Base-by-base conservation (phyloP, 2,888 invertebrate species). In the Nephrocerus scutellatus region DNA sequence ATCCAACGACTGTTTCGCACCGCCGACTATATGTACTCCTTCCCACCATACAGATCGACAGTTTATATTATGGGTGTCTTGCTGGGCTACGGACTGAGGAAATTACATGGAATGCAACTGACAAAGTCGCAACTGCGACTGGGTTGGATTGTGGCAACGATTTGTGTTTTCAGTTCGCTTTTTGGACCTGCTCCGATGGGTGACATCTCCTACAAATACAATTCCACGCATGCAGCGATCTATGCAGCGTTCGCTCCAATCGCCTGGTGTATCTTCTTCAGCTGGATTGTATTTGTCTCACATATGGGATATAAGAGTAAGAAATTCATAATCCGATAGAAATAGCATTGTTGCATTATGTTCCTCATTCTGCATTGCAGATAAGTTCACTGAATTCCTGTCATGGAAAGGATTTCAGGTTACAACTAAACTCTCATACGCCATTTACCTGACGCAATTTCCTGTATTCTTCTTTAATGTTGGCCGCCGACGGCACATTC, bases 221-320 rank as follows among this genome's bases (percentile, higher is more conserved):
- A 77, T 54, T 71, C 77, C 2, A 63, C 70, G 4, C 76, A 81
- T 59, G 80, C 80, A 1, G 81, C 80, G 4, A 72, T 73, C 53
- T 82, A 82, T 54, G 80, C 81, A 10, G 80, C 82, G 3, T 77
- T 81, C 49, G 76, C 79, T 4, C 81, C 82, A 1, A 77, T 81
- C 38, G 74, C 76, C 12, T 82, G 82, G 81, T 80, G 80, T 49
- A 63, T 72, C 12, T 69, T 77, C 43, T 79, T 80, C 51, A 74
- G 71, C n/a, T 82, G 82, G 82, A 65, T 79, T 14, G 76, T 80
- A 20, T 75, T 79, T 54, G 72, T 75, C 21, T 72, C 76, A 4
- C 77, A 81, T 47, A 72, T 75, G 41, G 78, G 77, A 46, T 74
- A 80, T 54, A 68, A 63, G 60, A 73, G 76, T 76, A 60, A 57